phyloP scores from a whole-genome alignment of 2,888 invertebrate genomes.

The Athripsodes cinereus region DNA sequence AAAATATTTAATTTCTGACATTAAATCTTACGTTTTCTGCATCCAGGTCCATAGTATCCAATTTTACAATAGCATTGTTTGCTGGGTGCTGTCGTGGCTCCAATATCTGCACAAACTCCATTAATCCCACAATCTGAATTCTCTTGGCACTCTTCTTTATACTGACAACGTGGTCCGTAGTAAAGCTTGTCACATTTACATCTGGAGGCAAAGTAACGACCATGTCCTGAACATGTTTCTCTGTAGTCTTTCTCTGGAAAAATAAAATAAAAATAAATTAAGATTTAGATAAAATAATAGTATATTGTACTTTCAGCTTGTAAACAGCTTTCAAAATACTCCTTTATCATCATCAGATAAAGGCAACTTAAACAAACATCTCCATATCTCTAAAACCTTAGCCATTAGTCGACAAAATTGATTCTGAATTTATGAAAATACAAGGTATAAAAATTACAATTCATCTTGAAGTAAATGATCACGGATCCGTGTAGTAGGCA shows the following conservation, averaged over 20 bases:
- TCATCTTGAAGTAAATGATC: no score
- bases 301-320: no score
- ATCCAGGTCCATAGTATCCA: constrained; percentile 83
- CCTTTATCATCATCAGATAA: no score
- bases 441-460: no score
- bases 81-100: constrained; percentile 73
- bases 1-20: no score
- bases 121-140: constrained; percentile 81
- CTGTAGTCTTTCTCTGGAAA: constrained; percentile 65
- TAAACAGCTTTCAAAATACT: no score
- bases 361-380: no score
- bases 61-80: constrained; percentile 85
- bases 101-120: constrained; percentile 78
- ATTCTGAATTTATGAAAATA: no score
- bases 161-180: constrained; percentile 81
- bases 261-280: background rate
- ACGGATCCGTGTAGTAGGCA: no score
- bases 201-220: constrained; percentile 68
- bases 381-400: no score
- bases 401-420: no score
- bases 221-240: constrained; percentile 81
- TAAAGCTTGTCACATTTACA: constrained; percentile 78
- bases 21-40: constrained; percentile 70
- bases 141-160: constrained; percentile 78
- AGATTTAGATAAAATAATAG: no score